These are phyloP conservation scores for Caenorhabditis remanei DNA, from an alignment of 1,140 invertebrate genomes.

Conservation along the genomic window DNA sequence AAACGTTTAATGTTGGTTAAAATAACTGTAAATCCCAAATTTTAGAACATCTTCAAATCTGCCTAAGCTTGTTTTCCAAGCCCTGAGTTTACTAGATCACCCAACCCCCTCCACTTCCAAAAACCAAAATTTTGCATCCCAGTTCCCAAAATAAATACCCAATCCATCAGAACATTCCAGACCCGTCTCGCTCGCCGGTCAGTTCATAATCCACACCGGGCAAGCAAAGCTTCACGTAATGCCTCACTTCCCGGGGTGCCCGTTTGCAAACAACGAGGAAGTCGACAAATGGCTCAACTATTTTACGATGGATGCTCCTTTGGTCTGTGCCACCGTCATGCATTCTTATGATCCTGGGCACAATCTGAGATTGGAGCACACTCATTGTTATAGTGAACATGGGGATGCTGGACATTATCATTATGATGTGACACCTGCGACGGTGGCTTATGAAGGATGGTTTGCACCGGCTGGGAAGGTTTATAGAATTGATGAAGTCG, in stretches of 20 bases:
- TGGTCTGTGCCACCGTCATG: constrained; percentile 61
- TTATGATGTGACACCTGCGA: constrained; percentile 62
- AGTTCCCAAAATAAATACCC: no score
- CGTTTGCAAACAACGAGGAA: constrained; percentile 42
- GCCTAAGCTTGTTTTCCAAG: no score
- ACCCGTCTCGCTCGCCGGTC: constrained; percentile 51
- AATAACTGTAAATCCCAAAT: no score
- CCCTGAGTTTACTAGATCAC: no score
- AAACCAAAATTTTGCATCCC: no score
- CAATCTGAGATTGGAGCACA: constrained; percentile 62
- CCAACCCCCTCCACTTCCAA: no score
- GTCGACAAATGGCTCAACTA: constrained; percentile 61
- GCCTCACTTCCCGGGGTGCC: constrained; percentile 64
- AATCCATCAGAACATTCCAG: constrained; percentile 10
- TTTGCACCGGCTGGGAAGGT: constrained; percentile 59
- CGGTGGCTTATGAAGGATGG: constrained; percentile 63
- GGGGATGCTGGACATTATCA: constrained; percentile 65
- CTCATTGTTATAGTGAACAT: constrained; percentile 64
- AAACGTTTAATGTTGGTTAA: no score
- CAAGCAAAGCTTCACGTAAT: constrained; percentile 64
- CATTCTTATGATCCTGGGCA: constrained; percentile 62
- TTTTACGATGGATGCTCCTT: constrained; percentile 60
- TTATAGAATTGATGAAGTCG: constrained; percentile 64
- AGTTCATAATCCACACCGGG: constrained; percentile 61
- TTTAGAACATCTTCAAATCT: no score